Base-by-base conservation (phyloP, 2,797 vertebrate genomes). In the Pteropus rufus region DNA sequence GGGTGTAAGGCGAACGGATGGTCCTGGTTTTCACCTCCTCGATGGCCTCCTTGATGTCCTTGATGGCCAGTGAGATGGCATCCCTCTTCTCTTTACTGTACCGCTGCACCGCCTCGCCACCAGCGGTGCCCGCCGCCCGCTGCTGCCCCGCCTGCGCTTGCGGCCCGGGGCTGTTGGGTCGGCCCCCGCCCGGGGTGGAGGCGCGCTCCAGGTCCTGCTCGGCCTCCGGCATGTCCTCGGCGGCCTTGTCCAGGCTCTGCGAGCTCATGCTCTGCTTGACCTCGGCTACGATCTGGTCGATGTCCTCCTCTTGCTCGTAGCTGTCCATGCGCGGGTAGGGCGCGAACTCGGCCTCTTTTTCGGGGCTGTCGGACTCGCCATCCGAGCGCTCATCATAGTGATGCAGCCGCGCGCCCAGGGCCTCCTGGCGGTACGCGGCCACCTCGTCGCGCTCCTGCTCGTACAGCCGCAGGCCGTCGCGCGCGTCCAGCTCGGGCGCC, bases 21-120 rank as follows among this genome's bases (percentile, higher is more conserved):
- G 99, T 99, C 97, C 99, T 99, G 23, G 99, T 99, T 98, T 99
- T 99, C 97, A 99, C 99, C 98, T 99, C 99, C 97, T 99, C 99
- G 79, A 99, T 99, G 96, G 99, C 99, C 97, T 99, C 99, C 97
- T 99, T 99, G 97, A 99, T 99, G 98, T 99, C 99, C 97, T 99
- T 99, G 97, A 99, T 99, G 94, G 99, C 99, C 98, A 99, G 97
- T 7, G 99, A 99, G 97, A 99, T 99, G 69, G 99, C 99, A 49
- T 99, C 99, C 93, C 99, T 99, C 97, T 99, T 99, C 97, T 99
- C 99, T 95, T 99, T 99, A 96, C 98, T 99, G 98, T 99, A 99
- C 75, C 98, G 98, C 97, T 99, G 99, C 94, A 99, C 99, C 0
- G 98, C 94, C 26, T 98, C 97, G 46, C 98, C 98, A 52, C 98